A percentile compares a stretch with the other conserved stretches of the same genome.
Conservation (phyloP, 2,113 vertebrate genomes). For the Smithornis capensis region DNA sequence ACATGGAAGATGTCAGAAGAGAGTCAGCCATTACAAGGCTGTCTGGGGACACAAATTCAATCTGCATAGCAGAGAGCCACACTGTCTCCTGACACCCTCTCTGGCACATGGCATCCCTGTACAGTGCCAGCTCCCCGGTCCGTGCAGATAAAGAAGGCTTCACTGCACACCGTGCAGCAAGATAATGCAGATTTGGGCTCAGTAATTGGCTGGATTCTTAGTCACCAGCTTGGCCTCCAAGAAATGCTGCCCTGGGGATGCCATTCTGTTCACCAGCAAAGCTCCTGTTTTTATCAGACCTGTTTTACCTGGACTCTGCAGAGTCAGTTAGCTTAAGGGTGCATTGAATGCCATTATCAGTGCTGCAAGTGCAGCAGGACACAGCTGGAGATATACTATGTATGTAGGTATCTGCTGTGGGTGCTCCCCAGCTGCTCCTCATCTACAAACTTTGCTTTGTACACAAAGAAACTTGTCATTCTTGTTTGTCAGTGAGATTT, state of each 20-base stretch:
- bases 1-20: neutral
- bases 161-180: neutral
- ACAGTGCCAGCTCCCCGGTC: neutral
- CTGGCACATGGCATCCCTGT: neutral
- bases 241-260: neutral
- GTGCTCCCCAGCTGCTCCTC: neutral
- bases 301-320: neutral
- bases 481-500: neutral
- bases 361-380: neutral
- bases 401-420: neutral
- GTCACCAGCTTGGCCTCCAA: neutral
- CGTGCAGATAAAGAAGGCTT: fast-evolving
- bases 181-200: neutral
- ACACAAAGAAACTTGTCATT: neutral
- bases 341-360: neutral
- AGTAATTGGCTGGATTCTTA: neutral
- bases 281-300: neutral
- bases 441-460: neutral
- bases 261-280: neutral
- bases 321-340: neutral
- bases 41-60: neutral
- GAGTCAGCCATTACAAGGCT: neutral
- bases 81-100: neutral
- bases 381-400: neutral
- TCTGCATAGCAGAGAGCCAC: neutral